Conservation (phyloP, 2,113 vertebrate genomes). For the Odocoileus hemionus region DNA sequence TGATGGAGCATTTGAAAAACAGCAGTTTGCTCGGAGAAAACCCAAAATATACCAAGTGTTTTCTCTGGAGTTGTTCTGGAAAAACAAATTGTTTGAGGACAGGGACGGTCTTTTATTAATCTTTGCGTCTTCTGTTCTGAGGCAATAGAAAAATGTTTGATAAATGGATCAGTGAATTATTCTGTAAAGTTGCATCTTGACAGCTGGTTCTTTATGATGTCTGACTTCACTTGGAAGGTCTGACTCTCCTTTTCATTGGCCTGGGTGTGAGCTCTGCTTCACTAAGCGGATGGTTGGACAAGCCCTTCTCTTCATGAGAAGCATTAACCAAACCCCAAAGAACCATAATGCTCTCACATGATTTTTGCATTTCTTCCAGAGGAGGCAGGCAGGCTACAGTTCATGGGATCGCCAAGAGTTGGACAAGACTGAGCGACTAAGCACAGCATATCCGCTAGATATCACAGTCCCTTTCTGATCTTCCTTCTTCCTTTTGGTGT, state of each 20-base stretch:
- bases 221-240: not conserved
- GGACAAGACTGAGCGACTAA: not conserved
- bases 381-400: not conserved
- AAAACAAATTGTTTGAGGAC: not conserved
- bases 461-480: too few relatives aligned
- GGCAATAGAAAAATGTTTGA: not conserved
- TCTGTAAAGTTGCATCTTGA: too few relatives aligned
- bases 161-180: not conserved
- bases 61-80: not conserved
- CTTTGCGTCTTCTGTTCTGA: not conserved
- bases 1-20: not conserved
- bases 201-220: not conserved
- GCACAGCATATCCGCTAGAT: not conserved
- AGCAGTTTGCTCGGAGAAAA: not conserved
- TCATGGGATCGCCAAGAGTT: not conserved
- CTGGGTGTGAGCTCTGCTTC: too few relatives aligned
- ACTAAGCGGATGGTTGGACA: not conserved
- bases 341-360: accelerated
- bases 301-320: not conserved
- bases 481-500: not conserved
- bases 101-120: not conserved
- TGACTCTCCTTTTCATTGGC: not conserved
- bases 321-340: not conserved
- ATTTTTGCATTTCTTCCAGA: not conserved
- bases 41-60: not conserved